Base-by-base conservation (phyloP, 2,113 vertebrate genomes). In the Cinclus mexicanus region DNA sequence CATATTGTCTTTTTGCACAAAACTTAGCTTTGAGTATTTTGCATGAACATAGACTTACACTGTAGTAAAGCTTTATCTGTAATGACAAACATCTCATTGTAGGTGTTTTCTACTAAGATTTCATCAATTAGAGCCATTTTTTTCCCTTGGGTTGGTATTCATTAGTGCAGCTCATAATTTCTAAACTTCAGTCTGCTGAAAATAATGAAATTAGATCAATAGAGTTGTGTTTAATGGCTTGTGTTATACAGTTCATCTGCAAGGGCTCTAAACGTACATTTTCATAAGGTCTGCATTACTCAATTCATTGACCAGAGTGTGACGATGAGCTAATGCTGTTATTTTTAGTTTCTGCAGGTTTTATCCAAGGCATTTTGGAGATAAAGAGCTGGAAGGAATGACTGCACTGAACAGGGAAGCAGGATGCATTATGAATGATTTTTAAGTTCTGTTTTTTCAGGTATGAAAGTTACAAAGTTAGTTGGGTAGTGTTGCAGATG, bases 271-370 rank as follows among this genome's bases (percentile, higher is more conserved):
- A 95, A 93, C 1, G 15, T 65, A 50, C 77, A 80, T 96, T 97
- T 97, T 97, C 80, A 52, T 97, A 97, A 97, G 78, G 90, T 96
- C 80, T 92, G 33, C 86, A 96, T 98, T 97, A 94, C 52, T 97
- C 91, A 97, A 92, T 59, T 96, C 94, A 97, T 95, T 98, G 97
- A 96, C 95, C 84, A 89, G 89, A 86, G 70, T 44, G 72, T 94
- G 89, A 72, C 87, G 92, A 93, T 97, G 93, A 97, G 75, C 91
- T 95, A 96, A 96, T 83, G 53, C 89, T 96, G 42, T 52, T 96
- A 89, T 93, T 96, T 91, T 98, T 86, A 96, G 89, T 65, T 79
- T 75, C 70, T 94, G 71, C 95, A 94, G 91, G 46, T 84, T 93
- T 76, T 15, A 39, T 50, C 80, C 82, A 91, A 94, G 67, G 67